Conservation (phyloP, 1,140 invertebrate species). For the Aphidius gifuensis region DNA sequence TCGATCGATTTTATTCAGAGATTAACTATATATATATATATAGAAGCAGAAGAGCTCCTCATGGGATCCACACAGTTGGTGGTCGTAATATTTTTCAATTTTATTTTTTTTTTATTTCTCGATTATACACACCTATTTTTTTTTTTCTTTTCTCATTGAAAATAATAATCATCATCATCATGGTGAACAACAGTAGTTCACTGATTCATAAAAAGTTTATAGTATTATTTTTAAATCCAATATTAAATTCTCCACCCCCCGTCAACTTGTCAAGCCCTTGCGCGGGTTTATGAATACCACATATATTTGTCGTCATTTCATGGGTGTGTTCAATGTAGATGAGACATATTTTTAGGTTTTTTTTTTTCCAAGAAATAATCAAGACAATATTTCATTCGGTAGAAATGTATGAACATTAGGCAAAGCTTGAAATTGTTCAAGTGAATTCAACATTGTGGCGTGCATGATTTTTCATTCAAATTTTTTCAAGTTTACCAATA, state of each 20-base stretch:
- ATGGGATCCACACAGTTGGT: slow-evolving; percentile 11
- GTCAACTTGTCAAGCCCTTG: no score
- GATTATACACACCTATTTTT: slow-evolving; percentile 2
- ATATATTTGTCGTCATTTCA: no score
- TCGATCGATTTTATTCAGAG: slow-evolving; percentile 21
- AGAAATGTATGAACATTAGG: no score
- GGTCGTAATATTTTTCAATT: slow-evolving; percentile 14
- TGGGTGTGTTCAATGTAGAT: neutral
- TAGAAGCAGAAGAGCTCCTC: neutral
- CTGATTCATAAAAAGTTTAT: neutral
- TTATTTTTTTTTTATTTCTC: neutral
- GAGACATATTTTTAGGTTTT: neutral
- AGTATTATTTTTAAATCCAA: neutral
- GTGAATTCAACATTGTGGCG: no score
- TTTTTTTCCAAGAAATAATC: no score
- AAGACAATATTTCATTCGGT: no score
- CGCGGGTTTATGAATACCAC: no score
- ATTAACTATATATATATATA: slow-evolving; percentile 13
- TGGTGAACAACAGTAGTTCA: neutral
- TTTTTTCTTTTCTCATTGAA: neutral
- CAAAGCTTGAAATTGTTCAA: no score
- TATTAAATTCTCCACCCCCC: neutral
- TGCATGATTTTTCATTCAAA: no score
- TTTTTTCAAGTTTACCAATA: no score
- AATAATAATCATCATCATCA: slow-evolving; percentile 3